Evolutionary conservation across 2,888 invertebrate genomes (phyloP).

Genomic region (Fissipunctia ypsillon): DNA sequence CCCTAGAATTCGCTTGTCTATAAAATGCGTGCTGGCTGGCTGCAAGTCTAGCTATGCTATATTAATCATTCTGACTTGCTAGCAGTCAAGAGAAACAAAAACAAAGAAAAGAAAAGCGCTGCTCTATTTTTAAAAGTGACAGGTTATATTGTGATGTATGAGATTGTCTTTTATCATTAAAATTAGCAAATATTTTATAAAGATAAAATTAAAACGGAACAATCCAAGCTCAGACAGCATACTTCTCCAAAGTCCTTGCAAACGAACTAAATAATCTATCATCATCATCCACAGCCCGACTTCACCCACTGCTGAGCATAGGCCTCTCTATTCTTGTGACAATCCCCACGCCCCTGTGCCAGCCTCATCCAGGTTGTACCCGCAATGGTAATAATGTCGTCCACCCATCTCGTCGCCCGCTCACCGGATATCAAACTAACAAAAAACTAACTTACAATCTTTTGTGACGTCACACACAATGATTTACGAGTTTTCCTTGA

Average conservation of each 20-base stretch:
- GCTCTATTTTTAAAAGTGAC: slow-evolving; percentile 35
- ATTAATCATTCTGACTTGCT: slow-evolving; percentile 9
- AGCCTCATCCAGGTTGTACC: too few relatives aligned
- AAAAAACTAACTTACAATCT: background rate
- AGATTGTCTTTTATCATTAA: background rate
- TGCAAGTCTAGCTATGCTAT: slow-evolving; percentile 8
- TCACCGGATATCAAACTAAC: too few relatives aligned
- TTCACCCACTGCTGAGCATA: too few relatives aligned
- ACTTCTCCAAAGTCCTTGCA: slow-evolving; percentile 7
- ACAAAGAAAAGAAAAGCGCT: background rate
- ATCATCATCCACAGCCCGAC: too few relatives aligned
- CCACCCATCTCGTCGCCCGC: too few relatives aligned
- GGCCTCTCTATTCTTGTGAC: too few relatives aligned
- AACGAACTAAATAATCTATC: slow-evolving; percentile 18
- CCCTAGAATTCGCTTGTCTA: slow-evolving; percentile 56
- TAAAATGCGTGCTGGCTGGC: slow-evolving; percentile 34
- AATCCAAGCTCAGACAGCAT: slow-evolving; percentile 11
- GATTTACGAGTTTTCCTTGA: slow-evolving; percentile 41
- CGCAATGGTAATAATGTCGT: too few relatives aligned
- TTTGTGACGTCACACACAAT: slow-evolving; percentile 2
- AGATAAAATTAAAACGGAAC: background rate
- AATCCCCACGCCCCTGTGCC: too few relatives aligned
- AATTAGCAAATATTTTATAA: background rate
- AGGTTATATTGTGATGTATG: background rate
- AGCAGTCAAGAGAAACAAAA: slow-evolving; percentile 12